A percentile compares a stretch with the other conserved stretches of the same genome.
Evolutionary conservation across 1,140 invertebrate species (phyloP).

Genomic region (Drosophila orena): DNA sequence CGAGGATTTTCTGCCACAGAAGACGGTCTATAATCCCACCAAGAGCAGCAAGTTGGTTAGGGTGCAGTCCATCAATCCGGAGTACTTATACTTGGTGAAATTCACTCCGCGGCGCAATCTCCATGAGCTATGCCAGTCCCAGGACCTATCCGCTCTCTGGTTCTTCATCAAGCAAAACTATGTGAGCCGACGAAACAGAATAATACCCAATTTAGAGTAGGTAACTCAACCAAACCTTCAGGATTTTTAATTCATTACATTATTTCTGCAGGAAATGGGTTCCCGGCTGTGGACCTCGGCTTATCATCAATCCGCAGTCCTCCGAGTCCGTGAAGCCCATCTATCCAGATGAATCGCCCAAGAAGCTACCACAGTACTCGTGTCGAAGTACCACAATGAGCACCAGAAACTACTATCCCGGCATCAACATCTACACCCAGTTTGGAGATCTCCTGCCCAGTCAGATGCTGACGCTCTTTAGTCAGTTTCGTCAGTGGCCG

Average conservation of each 20-base stretch:
- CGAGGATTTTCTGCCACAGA: conserved; percentile 86
- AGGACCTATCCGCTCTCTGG: conserved; percentile 86
- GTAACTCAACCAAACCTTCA: conserved; percentile 28
- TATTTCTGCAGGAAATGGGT: conserved; percentile 86
- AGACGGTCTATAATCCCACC: conserved; percentile 67
- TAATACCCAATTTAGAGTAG: conserved; percentile 88
- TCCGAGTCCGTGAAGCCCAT: conserved; percentile 21
- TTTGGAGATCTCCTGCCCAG: conserved; percentile 87
- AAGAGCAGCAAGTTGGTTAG: conserved; percentile 67
- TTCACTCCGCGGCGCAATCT: conserved; percentile 86
- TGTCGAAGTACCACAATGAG: conserved; percentile 62
- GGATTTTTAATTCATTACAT: neutral
- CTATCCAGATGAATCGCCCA: conserved; percentile 85
- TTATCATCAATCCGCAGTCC: conserved; percentile 85
- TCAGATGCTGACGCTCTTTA: conserved; percentile 87
- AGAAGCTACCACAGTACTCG: conserved; percentile 69
- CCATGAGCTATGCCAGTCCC: conserved; percentile 84
- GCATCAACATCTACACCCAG: conserved; percentile 88
- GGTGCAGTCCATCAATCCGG: conserved; percentile 85
- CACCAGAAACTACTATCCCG: conserved; percentile 84
- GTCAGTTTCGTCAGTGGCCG: conserved; percentile 86
- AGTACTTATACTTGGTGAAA: conserved; percentile 86
- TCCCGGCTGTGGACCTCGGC: conserved; percentile 87
- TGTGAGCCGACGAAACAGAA: conserved; percentile 86
- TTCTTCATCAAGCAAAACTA: conserved; percentile 88